phyloP scores from a whole-genome alignment of 2,113 vertebrate species.

The Bubo scandiacus region DNA sequence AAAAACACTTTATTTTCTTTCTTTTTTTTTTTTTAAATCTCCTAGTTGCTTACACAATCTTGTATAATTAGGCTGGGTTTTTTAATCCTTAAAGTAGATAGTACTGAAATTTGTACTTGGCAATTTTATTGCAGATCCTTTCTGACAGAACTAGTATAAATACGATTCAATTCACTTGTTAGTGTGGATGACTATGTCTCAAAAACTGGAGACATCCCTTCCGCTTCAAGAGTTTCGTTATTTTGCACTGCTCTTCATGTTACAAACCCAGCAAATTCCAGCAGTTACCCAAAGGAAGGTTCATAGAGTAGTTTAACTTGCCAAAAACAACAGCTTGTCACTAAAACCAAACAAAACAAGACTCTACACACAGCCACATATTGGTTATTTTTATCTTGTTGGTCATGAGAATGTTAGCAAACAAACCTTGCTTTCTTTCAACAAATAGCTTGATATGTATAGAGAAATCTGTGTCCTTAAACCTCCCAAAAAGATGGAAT shows the following conservation, averaged over 20 bases:
- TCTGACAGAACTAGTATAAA: background rate
- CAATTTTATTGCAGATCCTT: background rate
- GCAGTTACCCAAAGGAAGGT: background rate
- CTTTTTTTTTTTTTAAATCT: background rate
- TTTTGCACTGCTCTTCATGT: background rate
- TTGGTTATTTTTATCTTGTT: conserved; percentile 27
- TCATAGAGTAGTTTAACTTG: background rate
- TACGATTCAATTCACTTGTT: background rate
- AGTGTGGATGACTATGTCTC: background rate
- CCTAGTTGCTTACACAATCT: background rate
- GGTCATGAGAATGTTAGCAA: conserved; percentile 1
- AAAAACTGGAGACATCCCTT: background rate
- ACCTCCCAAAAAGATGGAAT: background rate
- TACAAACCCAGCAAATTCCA: background rate
- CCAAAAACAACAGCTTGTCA: conserved; percentile 46
- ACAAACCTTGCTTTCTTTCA: background rate
- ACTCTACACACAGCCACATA: background rate
- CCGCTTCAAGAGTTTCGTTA: background rate
- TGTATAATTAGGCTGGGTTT: accelerated
- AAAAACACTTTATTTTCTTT: background rate
- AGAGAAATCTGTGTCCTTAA: background rate
- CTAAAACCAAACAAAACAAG: conserved; percentile 29
- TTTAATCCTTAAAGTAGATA: background rate
- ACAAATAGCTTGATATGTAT: background rate
- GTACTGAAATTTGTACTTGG: background rate